phyloP scores from a whole-genome alignment of 2,888 invertebrate genomes.

The Erannis defoliaria region DNA sequence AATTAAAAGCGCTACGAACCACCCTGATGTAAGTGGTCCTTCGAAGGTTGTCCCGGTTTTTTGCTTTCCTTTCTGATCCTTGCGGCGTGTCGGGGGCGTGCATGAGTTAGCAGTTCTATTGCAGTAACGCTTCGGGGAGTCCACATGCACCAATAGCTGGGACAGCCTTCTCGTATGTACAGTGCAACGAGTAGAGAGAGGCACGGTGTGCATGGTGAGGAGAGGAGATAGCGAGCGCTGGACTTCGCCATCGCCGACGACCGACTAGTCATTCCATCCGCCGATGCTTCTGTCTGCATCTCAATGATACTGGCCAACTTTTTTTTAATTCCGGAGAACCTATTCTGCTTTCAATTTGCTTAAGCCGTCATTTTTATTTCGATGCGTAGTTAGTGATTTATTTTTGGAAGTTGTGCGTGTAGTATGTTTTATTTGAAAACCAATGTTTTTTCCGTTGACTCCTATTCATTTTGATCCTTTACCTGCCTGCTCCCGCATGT shows the following conservation, averaged over 20 bases:
- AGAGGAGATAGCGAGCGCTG: conserved; percentile 40
- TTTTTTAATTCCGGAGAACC: conserved; percentile 86
- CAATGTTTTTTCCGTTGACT: conserved; percentile 83
- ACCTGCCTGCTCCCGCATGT: conserved; percentile 69
- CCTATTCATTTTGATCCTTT: conserved; percentile 69
- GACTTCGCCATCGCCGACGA: conserved; percentile 34
- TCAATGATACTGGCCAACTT: conserved; percentile 86
- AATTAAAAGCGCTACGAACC: conserved; percentile 73
- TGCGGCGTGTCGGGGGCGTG: conserved; percentile 76
- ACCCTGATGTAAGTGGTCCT: conserved; percentile 82
- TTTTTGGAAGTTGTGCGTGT: conserved; percentile 77
- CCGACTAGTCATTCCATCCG: conserved; percentile 47
- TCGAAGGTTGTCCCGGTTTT: conserved; percentile 88
- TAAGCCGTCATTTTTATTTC: conserved; percentile 81
- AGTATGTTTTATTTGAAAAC: conserved; percentile 81
- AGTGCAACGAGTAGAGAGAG: conserved; percentile 61
- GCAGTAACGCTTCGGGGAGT: conserved; percentile 59
- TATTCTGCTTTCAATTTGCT: conserved; percentile 86
- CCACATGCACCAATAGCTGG: conserved; percentile 69
- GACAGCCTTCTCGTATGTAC: conserved; percentile 79
- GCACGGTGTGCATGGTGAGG: conserved; percentile 66
- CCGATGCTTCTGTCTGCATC: conserved; percentile 75
- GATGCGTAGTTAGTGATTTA: conserved; percentile 80
- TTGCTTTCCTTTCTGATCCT: conserved; percentile 85
- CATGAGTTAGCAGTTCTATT: conserved; percentile 67